Percentiles rank a stretch among this genome's conserved stretches.
These are phyloP conservation scores for Drosophila kanekoi DNA, from an alignment of 2,888 invertebrate species.

Conservation along the genomic window DNA sequence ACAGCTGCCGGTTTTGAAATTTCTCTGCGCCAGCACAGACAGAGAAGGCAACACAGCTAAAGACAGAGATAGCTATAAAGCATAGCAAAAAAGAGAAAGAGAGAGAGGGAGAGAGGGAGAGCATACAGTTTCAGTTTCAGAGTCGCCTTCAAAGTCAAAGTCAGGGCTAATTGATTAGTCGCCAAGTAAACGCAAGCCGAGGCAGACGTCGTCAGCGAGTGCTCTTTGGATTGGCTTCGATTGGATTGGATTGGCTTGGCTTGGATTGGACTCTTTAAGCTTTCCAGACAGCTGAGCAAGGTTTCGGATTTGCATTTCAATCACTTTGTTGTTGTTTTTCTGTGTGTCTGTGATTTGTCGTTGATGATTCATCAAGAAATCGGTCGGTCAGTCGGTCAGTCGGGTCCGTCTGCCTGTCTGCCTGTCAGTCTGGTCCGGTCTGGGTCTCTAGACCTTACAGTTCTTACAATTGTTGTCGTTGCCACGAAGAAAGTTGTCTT, in stretches of 20 bases:
- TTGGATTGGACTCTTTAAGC: background rate
- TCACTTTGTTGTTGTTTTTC: conserved; percentile 11
- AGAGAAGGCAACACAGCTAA: background rate
- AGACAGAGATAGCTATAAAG: background rate
- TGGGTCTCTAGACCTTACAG: conserved; percentile 11
- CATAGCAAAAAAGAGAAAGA: background rate
- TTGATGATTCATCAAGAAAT: conserved; percentile 55
- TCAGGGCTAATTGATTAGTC: conserved; percentile 65
- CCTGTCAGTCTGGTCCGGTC: conserved; percentile 6
- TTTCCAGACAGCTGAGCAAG: conserved; percentile 2
- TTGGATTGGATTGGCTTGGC: conserved; percentile 7
- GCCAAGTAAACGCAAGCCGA: conserved; percentile 42
- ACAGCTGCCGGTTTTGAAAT: conserved; percentile 53
- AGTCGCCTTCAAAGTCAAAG: conserved; percentile 32
- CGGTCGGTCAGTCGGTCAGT: conserved; percentile 10
- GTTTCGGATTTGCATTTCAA: conserved; percentile 49
- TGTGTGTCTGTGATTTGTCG: conserved; percentile 11
- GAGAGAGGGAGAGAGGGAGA: background rate
- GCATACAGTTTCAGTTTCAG: conserved; percentile 4
- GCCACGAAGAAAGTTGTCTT: conserved; percentile 70
- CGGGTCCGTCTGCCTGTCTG: background rate
- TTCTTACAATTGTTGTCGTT: conserved; percentile 22
- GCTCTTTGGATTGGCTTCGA: too few species aligned
- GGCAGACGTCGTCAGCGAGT: conserved; percentile 24
- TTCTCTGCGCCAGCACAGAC: conserved; percentile 35